Evolutionary conservation across 2,888 invertebrate species (phyloP).

Genomic region (Agrotis segetum): DNA sequence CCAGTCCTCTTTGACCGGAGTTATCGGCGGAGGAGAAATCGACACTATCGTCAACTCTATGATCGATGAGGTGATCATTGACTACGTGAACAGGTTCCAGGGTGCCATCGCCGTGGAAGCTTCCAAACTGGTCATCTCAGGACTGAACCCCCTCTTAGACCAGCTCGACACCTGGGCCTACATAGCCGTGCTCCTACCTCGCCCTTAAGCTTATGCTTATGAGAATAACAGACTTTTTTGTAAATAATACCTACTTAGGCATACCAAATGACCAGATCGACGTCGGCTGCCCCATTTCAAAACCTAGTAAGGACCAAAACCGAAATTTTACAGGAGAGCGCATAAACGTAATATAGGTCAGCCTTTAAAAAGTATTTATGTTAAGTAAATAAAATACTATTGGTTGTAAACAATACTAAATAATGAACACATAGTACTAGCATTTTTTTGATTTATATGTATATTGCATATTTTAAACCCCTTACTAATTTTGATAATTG

Average conservation of each 20-base stretch:
- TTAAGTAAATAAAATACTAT: no score
- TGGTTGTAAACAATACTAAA: no score
- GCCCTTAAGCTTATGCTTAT: constrained; percentile 28
- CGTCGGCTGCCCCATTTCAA: no score
- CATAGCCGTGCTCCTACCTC: constrained; percentile 73
- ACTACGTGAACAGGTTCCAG: constrained; percentile 83
- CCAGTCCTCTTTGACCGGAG: constrained; percentile 83
- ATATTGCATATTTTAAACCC: no score
- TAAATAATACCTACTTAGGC: constrained; percentile 13
- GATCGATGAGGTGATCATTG: constrained; percentile 81
- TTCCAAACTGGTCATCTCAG: constrained; percentile 47
- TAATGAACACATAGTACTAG: no score
- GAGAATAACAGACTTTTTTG: constrained; percentile 26
- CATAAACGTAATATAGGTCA: no score
- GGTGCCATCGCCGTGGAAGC: constrained; percentile 73
- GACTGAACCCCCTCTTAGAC: constrained; percentile 78
- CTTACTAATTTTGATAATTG: no score
- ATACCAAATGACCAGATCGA: constrained; percentile 17
- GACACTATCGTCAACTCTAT: constrained; percentile 84
- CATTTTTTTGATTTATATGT: no score
- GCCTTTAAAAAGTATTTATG: no score
- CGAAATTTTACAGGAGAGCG: no score
- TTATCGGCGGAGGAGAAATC: constrained; percentile 86
- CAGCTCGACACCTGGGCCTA: constrained; percentile 82
- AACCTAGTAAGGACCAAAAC: no score